These are phyloP conservation scores for Pygoscelis antarcticus DNA, from an alignment of 2,113 vertebrate species.

Conservation along the genomic window DNA sequence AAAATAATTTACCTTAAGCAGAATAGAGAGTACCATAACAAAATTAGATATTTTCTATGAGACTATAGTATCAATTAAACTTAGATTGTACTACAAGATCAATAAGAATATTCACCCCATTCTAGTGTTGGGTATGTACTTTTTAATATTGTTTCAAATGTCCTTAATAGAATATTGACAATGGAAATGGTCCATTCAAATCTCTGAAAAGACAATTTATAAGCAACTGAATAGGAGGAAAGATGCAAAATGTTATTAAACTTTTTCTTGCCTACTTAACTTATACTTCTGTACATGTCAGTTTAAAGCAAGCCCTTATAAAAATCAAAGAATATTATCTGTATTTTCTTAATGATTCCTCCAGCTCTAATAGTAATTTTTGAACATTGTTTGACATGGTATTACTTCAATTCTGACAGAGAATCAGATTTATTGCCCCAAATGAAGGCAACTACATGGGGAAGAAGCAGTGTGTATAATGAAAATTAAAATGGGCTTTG, in stretches of 20 bases:
- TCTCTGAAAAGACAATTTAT: neutral
- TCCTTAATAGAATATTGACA: neutral
- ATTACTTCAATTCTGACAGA: neutral
- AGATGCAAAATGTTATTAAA: neutral
- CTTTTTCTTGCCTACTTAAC: neutral
- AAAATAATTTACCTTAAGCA: neutral
- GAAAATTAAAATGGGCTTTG: neutral
- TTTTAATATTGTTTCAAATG: neutral
- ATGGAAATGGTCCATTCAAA: neutral
- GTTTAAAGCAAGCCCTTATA: neutral
- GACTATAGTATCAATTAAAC: neutral
- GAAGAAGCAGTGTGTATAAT: neutral
- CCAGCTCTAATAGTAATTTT: neutral
- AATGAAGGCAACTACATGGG: neutral
- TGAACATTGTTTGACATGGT: neutral
- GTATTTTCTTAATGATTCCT: neutral
- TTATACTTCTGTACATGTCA: neutral
- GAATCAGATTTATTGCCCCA: neutral
- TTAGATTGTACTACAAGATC: neutral
- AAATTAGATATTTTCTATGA: neutral
- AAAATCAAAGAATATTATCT: neutral
- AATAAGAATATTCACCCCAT: neutral
- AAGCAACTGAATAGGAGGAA: neutral
- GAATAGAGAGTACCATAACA: neutral
- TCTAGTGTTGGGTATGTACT: neutral